These are phyloP conservation scores for Drosophila ezoana DNA, from an alignment of 2,888 invertebrate species.

Conservation along the genomic window DNA sequence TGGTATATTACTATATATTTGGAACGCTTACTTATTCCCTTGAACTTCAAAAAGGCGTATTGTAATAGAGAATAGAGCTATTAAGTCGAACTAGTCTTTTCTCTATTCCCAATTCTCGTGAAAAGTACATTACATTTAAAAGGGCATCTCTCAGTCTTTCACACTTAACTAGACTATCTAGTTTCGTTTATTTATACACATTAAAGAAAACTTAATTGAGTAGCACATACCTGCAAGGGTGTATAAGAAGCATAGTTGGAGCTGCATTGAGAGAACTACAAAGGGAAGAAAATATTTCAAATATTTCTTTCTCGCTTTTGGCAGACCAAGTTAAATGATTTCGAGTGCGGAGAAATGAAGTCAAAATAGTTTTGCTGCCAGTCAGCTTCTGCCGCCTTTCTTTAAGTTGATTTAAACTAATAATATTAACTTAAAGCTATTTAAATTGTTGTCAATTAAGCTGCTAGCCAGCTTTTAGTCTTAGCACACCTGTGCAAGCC, in stretches of 20 bases:
- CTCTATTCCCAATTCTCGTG: too few species aligned
- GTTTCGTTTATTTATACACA: constrained; percentile 24
- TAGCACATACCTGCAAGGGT: constrained; percentile 1
- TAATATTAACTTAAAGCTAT: background rate
- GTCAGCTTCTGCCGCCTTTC: background rate
- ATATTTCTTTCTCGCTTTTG: background rate
- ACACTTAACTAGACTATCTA: background rate
- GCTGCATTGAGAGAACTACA: background rate
- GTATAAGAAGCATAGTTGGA: background rate
- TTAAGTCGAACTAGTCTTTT: too few species aligned
- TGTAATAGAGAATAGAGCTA: too few species aligned
- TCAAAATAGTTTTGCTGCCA: constrained; percentile 3
- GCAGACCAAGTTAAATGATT: background rate
- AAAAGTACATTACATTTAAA: too few species aligned
- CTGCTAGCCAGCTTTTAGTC: constrained; percentile 4
- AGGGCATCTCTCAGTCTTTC: background rate
- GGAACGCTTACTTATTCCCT: too few species aligned
- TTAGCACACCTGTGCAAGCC: background rate
- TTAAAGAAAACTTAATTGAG: constrained; percentile 24
- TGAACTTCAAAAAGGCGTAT: too few species aligned
- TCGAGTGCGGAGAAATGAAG: background rate
- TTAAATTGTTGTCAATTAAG: constrained; percentile 1
- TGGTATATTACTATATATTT: too few species aligned
- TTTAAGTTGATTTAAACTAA: background rate
- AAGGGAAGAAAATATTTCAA: background rate